A percentile compares a stretch with the other conserved stretches of the same genome.
phyloP scores from a whole-genome alignment of 2,113 vertebrate species.

The Nothobranchius kuhntae region DNA sequence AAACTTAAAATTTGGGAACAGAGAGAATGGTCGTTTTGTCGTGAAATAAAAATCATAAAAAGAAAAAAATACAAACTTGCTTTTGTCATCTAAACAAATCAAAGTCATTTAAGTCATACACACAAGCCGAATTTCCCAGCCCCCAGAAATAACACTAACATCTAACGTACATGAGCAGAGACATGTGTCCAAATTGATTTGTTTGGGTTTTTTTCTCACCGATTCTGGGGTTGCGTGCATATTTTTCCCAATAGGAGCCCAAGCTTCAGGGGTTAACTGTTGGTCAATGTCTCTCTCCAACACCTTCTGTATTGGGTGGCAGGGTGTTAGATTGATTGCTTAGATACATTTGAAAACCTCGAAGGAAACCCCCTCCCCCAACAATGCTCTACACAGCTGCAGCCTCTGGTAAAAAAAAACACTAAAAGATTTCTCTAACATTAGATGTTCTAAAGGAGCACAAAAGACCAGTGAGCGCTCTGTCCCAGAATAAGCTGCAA shows the following conservation, averaged over 20 bases:
- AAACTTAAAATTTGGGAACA: slow-evolving; percentile 66
- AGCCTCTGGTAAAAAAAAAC: slow-evolving; percentile 65
- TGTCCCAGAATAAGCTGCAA: slow-evolving; percentile 69
- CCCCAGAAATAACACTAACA: slow-evolving; percentile 65
- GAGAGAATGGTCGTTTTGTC: slow-evolving; percentile 75
- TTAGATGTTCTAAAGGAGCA: slow-evolving; percentile 63
- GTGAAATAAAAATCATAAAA: slow-evolving; percentile 51
- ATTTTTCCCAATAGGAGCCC: slow-evolving; percentile 82
- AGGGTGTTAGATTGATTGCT: slow-evolving; percentile 78
- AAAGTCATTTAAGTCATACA: slow-evolving; percentile 53
- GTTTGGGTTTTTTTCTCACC: slow-evolving; percentile 79
- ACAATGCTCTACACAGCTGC: slow-evolving; percentile 57
- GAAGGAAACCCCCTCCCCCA: slow-evolving; percentile 62
- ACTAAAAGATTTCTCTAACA: slow-evolving; percentile 67
- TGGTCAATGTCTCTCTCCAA: slow-evolving; percentile 81
- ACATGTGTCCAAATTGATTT: slow-evolving; percentile 78
- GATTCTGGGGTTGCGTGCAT: slow-evolving; percentile 80
- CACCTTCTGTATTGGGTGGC: slow-evolving; percentile 82
- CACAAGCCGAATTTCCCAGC: slow-evolving; percentile 69
- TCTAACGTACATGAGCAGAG: slow-evolving; percentile 75
- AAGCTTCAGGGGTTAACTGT: slow-evolving; percentile 82
- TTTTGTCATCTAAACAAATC: slow-evolving; percentile 33
- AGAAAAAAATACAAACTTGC: slow-evolving; percentile 16
- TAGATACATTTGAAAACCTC: slow-evolving; percentile 73
- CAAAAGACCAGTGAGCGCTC: slow-evolving; percentile 72